phyloP scores from a whole-genome alignment of 2,888 invertebrate species.

The Platycnemis pennipes region DNA sequence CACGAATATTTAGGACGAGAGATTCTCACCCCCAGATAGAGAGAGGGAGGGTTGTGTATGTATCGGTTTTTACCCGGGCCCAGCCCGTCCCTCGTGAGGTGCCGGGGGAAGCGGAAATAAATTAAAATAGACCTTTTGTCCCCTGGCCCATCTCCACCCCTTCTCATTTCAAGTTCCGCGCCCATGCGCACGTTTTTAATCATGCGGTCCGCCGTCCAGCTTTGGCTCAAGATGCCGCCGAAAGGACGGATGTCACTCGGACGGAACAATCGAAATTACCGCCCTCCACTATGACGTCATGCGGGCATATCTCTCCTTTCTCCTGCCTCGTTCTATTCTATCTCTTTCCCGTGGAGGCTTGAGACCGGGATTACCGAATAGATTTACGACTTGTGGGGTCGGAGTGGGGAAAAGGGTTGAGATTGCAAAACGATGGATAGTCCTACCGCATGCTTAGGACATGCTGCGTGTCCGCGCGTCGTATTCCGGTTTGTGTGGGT shows the following conservation, averaged over 20 bases:
- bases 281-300: not conserved
- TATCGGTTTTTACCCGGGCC: not conserved
- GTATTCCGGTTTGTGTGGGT: not conserved
- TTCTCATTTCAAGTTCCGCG: not conserved
- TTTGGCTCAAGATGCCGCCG: not conserved
- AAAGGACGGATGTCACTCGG: not conserved
- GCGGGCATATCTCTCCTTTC: not conserved
- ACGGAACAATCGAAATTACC: constrained; percentile 21
- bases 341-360: not conserved
- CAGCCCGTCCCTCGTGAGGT: not conserved
- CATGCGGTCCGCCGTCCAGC: not conserved
- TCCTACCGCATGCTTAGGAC: not conserved
- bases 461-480: not conserved
- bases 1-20: not conserved
- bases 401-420: not conserved
- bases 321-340: not conserved
- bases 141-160: not conserved
- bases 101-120: not conserved
- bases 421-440: constrained; percentile 3
- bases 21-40: not conserved
- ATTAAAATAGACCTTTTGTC: constrained; percentile 1
- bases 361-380: not conserved
- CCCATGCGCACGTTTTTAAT: constrained; percentile 27
- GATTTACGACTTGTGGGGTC: not conserved
- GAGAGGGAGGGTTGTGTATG: not conserved